Conservation (phyloP, 2,888 invertebrate species). For the Rotaria magnacalcarata region DNA sequence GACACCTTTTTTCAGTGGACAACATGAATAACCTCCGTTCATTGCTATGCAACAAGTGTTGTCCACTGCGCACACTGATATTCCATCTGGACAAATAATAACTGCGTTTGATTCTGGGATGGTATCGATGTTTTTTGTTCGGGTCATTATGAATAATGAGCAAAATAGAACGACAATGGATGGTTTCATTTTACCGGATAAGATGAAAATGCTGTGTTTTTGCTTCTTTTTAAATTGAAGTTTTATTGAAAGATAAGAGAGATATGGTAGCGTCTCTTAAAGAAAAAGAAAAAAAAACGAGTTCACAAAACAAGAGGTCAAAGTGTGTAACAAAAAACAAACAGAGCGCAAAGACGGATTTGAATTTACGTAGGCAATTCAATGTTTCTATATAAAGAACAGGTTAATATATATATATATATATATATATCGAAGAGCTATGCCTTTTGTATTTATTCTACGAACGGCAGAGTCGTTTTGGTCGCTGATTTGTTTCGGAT, state of each 20-base stretch:
- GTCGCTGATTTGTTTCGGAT: not conserved
- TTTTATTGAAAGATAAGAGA: slow-evolving; percentile 10
- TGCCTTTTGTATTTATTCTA: not conserved
- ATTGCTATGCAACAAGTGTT: not conserved
- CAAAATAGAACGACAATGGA: not conserved
- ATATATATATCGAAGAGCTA: too few relatives aligned
- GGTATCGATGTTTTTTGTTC: not conserved
- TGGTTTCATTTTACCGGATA: not conserved
- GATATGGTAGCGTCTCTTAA: not conserved
- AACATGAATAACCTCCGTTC: not conserved
- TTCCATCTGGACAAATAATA: not conserved
- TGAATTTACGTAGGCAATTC: not conserved
- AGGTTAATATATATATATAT: not conserved
- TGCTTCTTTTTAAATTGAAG: not conserved
- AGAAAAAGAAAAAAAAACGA: not conserved
- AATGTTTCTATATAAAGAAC: not conserved
- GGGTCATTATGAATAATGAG: not conserved
- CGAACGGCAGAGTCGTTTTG: not conserved
- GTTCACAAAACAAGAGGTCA: not conserved
- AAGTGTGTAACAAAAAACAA: not conserved
- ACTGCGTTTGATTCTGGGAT: not conserved
- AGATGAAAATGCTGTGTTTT: not conserved
- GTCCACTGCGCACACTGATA: not conserved
- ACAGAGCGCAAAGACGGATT: not conserved
- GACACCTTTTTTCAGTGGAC: not conserved